Evolutionary conservation across 2,113 vertebrate genomes (phyloP).

Genomic region (Tragelaphus imberbis): DNA sequence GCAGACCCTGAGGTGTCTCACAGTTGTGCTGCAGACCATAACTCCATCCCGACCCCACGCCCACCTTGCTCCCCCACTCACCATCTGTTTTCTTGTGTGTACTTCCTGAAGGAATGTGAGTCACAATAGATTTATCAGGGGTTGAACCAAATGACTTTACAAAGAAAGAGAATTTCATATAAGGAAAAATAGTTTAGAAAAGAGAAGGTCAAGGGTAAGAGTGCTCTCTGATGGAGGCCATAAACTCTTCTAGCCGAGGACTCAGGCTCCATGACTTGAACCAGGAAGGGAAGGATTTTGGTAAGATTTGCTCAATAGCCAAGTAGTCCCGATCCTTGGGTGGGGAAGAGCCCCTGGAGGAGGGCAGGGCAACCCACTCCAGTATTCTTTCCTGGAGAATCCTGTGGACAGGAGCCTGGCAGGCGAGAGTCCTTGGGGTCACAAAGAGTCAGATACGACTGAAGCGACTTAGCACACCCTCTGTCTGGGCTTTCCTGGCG

Average conservation of each 20-base stretch:
- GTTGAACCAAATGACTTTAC: not conserved
- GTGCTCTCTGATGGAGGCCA: not conserved
- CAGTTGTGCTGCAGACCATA: fast-evolving
- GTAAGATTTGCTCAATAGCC: not conserved
- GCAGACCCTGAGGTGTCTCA: not conserved
- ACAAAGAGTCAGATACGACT: not conserved
- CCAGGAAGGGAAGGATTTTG: not conserved
- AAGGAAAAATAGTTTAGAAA: not conserved
- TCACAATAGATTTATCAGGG: not conserved
- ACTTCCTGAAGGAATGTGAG: not conserved
- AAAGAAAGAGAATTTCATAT: not conserved
- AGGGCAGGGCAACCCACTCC: not conserved
- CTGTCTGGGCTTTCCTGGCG: not conserved
- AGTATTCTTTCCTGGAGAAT: not conserved
- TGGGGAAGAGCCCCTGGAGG: not conserved
- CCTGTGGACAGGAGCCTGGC: not conserved
- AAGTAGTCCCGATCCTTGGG: not conserved
- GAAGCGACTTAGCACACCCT: not conserved
- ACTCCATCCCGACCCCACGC: fast-evolving
- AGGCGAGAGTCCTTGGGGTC: not conserved
- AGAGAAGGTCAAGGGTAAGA: not conserved
- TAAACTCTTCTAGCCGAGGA: not conserved
- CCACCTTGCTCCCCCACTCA: not conserved
- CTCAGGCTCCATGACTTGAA: not conserved
- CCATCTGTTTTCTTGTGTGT: not conserved